These are phyloP conservation scores for Plutomurus gul DNA, from an alignment of 1,140 invertebrate genomes.

Conservation along the genomic window DNA sequence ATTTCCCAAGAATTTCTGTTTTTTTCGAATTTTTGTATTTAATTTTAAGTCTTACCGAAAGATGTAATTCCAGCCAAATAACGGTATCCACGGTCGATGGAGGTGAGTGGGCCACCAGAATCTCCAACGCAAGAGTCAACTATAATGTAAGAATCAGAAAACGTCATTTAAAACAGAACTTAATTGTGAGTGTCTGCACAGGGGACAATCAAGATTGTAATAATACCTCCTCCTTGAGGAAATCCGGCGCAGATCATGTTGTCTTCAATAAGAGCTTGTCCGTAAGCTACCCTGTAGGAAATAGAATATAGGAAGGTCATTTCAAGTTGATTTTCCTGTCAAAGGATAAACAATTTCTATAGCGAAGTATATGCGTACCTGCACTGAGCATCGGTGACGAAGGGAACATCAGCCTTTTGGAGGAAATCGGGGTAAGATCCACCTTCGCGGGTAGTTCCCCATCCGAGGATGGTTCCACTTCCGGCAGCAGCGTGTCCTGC, in stretches of 20 bases:
- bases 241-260: slow-evolving; percentile 40
- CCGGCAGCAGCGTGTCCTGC: background rate
- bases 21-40: background rate
- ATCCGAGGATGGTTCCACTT: background rate
- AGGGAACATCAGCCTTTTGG: background rate
- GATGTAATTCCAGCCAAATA: slow-evolving; percentile 1
- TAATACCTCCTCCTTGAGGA: slow-evolving; percentile 5
- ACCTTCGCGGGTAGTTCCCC: background rate
- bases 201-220: no score
- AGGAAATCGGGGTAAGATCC: background rate
- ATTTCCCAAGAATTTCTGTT: background rate
- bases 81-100: background rate
- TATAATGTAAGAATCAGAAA: no score
- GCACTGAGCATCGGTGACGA: background rate
- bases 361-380: no score
- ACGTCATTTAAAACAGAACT: background rate
- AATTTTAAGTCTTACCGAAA: background rate
- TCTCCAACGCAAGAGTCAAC: background rate
- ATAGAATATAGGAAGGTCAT: no score
- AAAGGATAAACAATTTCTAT: no score
- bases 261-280: background rate
- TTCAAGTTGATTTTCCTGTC: no score
- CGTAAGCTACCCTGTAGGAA: no score
- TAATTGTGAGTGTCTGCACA: background rate
- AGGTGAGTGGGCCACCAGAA: background rate